These are phyloP conservation scores for Brachymystax lenok DNA, from an alignment of 2,797 vertebrate species.

Conservation along the genomic window DNA sequence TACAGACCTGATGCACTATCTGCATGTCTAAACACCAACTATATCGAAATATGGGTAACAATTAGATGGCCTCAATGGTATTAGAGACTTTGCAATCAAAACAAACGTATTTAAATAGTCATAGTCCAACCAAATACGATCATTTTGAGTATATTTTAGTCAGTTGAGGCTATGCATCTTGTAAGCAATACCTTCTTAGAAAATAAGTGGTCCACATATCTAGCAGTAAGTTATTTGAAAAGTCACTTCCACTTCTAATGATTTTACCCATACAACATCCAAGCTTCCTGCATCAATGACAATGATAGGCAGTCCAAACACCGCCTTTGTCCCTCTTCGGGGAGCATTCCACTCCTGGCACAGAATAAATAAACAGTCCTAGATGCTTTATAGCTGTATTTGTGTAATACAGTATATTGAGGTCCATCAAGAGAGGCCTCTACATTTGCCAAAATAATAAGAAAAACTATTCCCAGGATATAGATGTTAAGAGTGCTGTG, in stretches of 20 bases:
- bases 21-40: constrained; percentile 34
- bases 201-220: not conserved
- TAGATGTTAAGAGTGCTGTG: constrained; percentile 56
- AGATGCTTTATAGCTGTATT: constrained; percentile 61
- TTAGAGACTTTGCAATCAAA: too few relatives aligned
- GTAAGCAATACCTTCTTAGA: not conserved
- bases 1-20: constrained; percentile 50
- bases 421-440: constrained; percentile 48
- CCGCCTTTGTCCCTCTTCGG: constrained; percentile 41
- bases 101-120: too few relatives aligned
- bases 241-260: not conserved
- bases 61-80: not conserved
- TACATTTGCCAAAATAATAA: constrained; percentile 39
- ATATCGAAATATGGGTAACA: not conserved
- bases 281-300: constrained; percentile 20
- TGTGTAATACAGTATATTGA: constrained; percentile 41
- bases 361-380: constrained; percentile 61
- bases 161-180: not conserved
- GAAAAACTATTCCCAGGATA: constrained; percentile 24
- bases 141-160: too few relatives aligned
- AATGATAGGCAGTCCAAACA: constrained; percentile 26
- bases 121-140: too few relatives aligned
- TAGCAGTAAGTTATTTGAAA: not conserved
- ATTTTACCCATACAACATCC: not conserved
- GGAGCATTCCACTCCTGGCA: constrained; percentile 50